Conservation (phyloP, 2,797 vertebrate species). For the Melanotaenia maccullochi region DNA sequence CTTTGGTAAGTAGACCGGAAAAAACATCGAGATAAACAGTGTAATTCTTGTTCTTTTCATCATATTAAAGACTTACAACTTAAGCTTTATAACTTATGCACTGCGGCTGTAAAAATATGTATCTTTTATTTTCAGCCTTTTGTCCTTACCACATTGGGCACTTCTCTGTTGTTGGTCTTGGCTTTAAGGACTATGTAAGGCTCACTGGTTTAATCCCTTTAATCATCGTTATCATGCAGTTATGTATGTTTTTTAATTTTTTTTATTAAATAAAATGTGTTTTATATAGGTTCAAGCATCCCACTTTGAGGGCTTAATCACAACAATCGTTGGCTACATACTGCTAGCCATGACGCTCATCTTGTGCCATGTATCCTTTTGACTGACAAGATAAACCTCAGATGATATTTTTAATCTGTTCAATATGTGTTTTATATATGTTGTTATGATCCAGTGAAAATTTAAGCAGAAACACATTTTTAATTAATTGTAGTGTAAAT, state of each 20-base stretch:
- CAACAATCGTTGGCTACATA: constrained; percentile 97
- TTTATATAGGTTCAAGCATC: constrained; percentile 91
- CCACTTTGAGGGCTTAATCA: constrained; percentile 98
- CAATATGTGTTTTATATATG: background rate
- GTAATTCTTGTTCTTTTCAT: background rate
- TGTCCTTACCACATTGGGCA: constrained; percentile 99
- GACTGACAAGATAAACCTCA: background rate
- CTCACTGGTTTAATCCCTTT: constrained; percentile 12
- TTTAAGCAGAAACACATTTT: background rate
- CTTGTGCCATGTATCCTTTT: constrained; percentile 97
- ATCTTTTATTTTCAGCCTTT: constrained; percentile 85
- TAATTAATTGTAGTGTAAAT: background rate
- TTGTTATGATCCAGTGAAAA: background rate
- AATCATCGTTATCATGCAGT: background rate
- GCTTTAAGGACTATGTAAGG: constrained; percentile 98
- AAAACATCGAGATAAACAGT: background rate
- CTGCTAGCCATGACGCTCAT: constrained; percentile 96
- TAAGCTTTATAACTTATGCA: background rate
- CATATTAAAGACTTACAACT: background rate
- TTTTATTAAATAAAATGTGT: background rate
- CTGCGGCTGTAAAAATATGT: background rate
- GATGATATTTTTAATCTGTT: background rate
- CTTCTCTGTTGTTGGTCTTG: constrained; percentile 96
- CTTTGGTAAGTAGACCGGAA: constrained; percentile 88
- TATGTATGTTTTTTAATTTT: background rate